Conservation (phyloP, 2,888 invertebrate species). For the Trissoscelio sp. region DNA sequence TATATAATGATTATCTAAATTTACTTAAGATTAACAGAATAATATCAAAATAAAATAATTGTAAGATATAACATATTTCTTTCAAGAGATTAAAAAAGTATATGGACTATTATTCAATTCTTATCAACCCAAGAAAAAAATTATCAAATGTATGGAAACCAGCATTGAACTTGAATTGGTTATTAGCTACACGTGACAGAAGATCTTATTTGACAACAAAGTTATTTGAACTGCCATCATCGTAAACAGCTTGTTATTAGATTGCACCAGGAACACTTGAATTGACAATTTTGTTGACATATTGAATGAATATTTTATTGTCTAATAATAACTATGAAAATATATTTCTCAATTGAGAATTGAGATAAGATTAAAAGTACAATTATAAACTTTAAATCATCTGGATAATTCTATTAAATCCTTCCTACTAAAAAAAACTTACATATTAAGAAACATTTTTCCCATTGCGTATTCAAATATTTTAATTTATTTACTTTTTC, state of each 20-base stretch:
- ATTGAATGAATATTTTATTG: too few species aligned
- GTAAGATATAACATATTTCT: too few species aligned
- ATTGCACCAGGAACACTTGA: background rate
- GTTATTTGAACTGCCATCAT: background rate
- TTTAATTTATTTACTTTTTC: background rate
- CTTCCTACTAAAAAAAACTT: background rate
- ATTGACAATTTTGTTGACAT: background rate
- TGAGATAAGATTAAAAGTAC: background rate
- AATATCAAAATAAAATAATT: background rate
- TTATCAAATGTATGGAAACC: slow-evolving; percentile 7
- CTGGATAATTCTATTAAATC: background rate
- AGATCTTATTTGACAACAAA: background rate
- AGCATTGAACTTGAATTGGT: slow-evolving; percentile 19
- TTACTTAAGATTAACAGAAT: too few species aligned
- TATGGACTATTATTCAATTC: too few species aligned
- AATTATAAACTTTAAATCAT: background rate
- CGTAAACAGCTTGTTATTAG: background rate
- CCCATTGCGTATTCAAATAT: background rate
- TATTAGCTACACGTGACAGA: slow-evolving; percentile 4
- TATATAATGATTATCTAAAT: background rate
- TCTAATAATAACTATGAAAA: background rate
- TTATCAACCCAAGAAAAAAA: too few species aligned
- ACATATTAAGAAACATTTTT: background rate
- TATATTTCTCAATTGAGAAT: background rate
- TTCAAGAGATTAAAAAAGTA: too few species aligned